A percentile compares a stretch with the other conserved stretches of the same genome.
Evolutionary conservation across 1,140 invertebrate genomes (phyloP).

Genomic region (Euwallacea similis): DNA sequence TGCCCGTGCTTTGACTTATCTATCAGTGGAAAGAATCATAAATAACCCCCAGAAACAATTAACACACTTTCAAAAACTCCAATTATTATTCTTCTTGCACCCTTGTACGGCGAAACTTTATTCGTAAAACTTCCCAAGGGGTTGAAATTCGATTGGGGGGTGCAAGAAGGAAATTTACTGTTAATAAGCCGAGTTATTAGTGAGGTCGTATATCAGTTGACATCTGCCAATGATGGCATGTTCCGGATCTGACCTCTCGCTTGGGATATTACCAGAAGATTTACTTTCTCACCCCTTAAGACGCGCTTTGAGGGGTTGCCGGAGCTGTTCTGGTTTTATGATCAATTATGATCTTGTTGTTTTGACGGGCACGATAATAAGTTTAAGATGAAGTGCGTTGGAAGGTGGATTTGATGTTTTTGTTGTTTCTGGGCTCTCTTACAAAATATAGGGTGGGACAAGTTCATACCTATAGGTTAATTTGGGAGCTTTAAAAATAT

Average conservation of each 20-base stretch:
- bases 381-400: constrained; percentile 18
- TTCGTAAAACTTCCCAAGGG: constrained; percentile 30
- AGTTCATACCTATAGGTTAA: too few species aligned
- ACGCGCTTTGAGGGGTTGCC: constrained; percentile 2
- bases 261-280: constrained; percentile 31
- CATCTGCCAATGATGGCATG: constrained; percentile 41
- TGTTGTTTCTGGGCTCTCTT: too few species aligned
- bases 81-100: constrained; percentile 29
- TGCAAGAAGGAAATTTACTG: constrained; percentile 40
- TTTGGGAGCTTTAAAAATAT: too few species aligned
- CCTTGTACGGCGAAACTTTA: constrained; percentile 6
- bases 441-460: too few species aligned
- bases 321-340: constrained; percentile 31
- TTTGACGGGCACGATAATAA: constrained; percentile 35
- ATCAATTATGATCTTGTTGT: constrained; percentile 39
- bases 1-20: not conserved
- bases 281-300: constrained; percentile 33
- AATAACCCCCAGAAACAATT: constrained; percentile 28
- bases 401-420: not conserved
- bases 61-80: constrained; percentile 16
- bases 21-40: not conserved
- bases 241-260: constrained; percentile 36
- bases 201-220: constrained; percentile 41
- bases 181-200: constrained; percentile 41
- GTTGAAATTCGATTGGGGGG: constrained; percentile 33